Base-by-base conservation (phyloP, 2,888 invertebrate genomes). In the Synanthedon andrenaeformis region DNA sequence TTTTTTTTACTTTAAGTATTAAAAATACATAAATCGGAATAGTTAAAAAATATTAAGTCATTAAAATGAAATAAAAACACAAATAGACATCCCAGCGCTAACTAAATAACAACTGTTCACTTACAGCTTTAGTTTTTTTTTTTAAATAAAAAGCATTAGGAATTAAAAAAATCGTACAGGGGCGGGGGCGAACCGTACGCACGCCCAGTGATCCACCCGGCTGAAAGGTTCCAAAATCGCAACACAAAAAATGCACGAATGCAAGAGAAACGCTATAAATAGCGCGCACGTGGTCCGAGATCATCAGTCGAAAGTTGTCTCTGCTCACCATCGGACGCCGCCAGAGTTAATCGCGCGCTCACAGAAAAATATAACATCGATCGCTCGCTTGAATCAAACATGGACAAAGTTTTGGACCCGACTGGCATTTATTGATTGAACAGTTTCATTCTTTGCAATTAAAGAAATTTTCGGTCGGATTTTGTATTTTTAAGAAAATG, bases 141-240 rank as follows among this genome's bases (percentile, higher is more conserved):
- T 35, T 35, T 45, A n/a, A 13, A 45, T 14, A 45, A 45, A 35
- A 35, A 35, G 10, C 35, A 35, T 35, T 35, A 35, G 6, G 10
- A 13, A 6, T 45, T 45, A 45, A 49, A 49, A 49, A 49, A 49
- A 17, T 19, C 3, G 17, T 6, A 42, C 73, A 70, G 80, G 84
- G 85, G 83, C 80, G 84, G 85, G 83, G 79, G 76, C 79, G 35
- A 35, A 8, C 5, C 8, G 3, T 10, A 35, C 35, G 82, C 82
- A 80, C 76, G 74, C 70, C 67, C 72, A 62, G 66, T 71, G 74
- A 75, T 76, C 78, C 82, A 81, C 80, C 78, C 79, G 75, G 79
- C 84, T 83, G 83, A 84, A 85, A 86, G 83, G 84, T 83, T 82
- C 84, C 82, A 83, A 85, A 85, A 81, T 84, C 76, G 70, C 80